Conservation (phyloP, 2,113 vertebrate genomes). For the Macrotus californicus region DNA sequence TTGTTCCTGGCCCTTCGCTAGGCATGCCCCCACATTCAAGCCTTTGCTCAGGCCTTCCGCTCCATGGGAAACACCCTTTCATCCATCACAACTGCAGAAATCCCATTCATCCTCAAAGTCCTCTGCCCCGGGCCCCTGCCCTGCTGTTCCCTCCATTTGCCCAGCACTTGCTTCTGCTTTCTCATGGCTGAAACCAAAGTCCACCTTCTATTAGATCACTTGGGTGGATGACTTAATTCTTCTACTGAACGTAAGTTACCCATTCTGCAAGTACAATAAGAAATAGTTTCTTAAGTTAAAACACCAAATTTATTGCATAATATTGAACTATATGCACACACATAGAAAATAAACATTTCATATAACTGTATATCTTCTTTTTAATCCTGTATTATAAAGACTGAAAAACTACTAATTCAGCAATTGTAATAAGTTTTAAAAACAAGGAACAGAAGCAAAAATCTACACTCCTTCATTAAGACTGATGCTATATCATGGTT, state of each 20-base stretch:
- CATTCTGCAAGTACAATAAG: constrained; percentile 22
- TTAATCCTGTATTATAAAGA: constrained; percentile 79
- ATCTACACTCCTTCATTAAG: constrained; percentile 73
- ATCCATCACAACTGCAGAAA: not conserved
- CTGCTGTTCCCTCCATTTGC: not conserved
- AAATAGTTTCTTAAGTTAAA: constrained; percentile 67
- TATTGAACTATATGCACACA: constrained; percentile 80
- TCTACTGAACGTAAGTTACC: not conserved
- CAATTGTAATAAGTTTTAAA: constrained; percentile 72
- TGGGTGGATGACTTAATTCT: not conserved
- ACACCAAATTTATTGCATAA: constrained; percentile 84
- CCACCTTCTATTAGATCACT: not conserved
- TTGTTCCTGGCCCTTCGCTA: not conserved
- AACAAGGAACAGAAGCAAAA: constrained; percentile 65
- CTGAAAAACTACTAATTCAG: constrained; percentile 71
- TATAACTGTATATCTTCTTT: constrained; percentile 75
- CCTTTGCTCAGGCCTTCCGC: not conserved
- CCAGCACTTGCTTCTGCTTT: not conserved
- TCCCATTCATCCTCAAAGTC: not conserved
- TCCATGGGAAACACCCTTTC: not conserved
- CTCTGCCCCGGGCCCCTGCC: not conserved
- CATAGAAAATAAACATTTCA: constrained; percentile 83
- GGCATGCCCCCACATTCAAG: not conserved
- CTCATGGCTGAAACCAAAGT: not conserved
- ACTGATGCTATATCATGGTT: constrained; percentile 70